Base-by-base conservation (phyloP, 1,140 invertebrate species). In the Wasmannia auropunctata region DNA sequence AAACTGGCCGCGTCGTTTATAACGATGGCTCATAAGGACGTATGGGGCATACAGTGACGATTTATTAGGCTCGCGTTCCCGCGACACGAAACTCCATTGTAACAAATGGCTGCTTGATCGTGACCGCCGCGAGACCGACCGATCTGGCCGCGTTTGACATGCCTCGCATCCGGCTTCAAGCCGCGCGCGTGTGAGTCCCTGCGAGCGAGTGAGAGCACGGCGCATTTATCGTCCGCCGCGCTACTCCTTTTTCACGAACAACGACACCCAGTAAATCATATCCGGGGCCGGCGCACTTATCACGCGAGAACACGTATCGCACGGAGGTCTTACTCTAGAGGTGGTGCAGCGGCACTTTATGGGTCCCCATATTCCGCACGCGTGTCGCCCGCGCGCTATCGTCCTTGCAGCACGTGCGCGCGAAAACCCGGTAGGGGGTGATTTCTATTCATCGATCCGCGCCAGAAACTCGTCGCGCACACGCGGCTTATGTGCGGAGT, bases 381-480 rank as follows among this genome's bases (percentile, higher is more conserved):
- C 89, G 88, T 87, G 80, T 87, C 86, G 86, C 49, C 43, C n/a
- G n/a, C n/a, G n/a, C 79, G 86, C 75, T 87, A 90, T 90, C 88
- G 86, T 81, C 62, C 69, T 75, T 34, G 54, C 28, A 65, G 62
- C 89, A 90, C 85, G 88, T 90, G 88, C 83, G 88, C 89, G 88
- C 88, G 86, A 46, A 83, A 83, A 85, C 88, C 49, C 43, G 56
- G n/a, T n/a, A n/a, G n/a, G 67, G 49, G 69, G 69, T 88, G 90
- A 91, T 91, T 91, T 88, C 87, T 91, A 91, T 91, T 91, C 90
- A 91, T 91, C 87, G 90, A 90, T 91, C 89, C 87, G 75, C 86
- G 75, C 54, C 67, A 63, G 75, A 22, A 85, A 70, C 86, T 80
- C 76, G 46, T 88, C 89, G 89, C 74, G 87, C 79, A 65, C 83